Evolutionary conservation across 2,113 vertebrate species (phyloP).

Genomic region (Cacatua alba): DNA sequence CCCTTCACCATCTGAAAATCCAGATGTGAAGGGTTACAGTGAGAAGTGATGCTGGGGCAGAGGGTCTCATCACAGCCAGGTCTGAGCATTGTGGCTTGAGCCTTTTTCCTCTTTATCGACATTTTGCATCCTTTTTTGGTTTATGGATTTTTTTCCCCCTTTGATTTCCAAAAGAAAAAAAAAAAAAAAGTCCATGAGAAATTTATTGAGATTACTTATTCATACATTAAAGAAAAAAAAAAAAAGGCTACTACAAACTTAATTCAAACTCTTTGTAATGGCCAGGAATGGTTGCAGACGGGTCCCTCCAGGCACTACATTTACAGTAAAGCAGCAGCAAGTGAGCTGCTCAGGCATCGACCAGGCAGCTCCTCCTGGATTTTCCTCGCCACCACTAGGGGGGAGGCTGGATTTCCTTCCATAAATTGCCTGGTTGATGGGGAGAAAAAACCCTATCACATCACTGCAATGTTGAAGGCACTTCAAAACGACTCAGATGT

Average conservation of each 20-base stretch:
- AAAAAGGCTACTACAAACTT: neutral
- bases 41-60: neutral
- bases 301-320: neutral
- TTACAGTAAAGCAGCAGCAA: neutral
- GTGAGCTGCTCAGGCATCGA: neutral
- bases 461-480: slow-evolving; percentile 70
- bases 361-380: slow-evolving; percentile 21
- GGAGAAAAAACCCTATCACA: slow-evolving; percentile 64
- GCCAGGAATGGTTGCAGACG: neutral
- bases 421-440: slow-evolving; percentile 45
- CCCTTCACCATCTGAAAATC: neutral
- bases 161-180: neutral
- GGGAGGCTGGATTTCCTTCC: slow-evolving; percentile 64
- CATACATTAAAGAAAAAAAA: fast-evolving
- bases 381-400: slow-evolving; percentile 73
- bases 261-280: neutral
- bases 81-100: neutral
- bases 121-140: neutral
- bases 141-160: neutral
- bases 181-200: neutral
- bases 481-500: slow-evolving; percentile 84
- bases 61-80: neutral
- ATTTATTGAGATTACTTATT: neutral
- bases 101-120: neutral
- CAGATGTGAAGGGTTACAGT: neutral